Percentiles rank a stretch among this genome's conserved stretches.
These are phyloP conservation scores for Anseranas semipalmata DNA, from an alignment of 2,113 vertebrate species.

Conservation along the genomic window DNA sequence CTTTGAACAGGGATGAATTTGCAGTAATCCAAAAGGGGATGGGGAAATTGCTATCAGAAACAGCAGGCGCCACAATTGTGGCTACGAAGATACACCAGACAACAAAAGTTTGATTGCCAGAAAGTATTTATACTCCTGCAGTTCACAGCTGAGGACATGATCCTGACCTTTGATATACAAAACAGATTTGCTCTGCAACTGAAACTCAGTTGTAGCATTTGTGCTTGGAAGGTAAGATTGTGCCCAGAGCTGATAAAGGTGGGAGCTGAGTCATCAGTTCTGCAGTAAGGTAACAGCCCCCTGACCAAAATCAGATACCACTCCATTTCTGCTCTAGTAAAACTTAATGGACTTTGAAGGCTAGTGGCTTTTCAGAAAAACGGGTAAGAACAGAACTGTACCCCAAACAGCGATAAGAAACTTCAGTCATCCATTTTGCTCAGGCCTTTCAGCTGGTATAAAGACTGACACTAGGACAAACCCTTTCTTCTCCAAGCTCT, in stretches of 20 bases:
- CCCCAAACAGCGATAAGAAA: background rate
- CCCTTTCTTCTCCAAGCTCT: background rate
- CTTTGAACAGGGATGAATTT: background rate
- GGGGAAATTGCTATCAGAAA: slow-evolving; percentile 5
- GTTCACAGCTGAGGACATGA: slow-evolving; percentile 38
- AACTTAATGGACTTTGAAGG: background rate
- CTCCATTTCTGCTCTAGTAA: background rate
- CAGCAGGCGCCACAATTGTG: background rate
- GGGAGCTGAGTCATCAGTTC: background rate
- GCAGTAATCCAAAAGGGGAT: slow-evolving; percentile 11
- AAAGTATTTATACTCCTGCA: slow-evolving; percentile 31
- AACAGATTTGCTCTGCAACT: slow-evolving; percentile 20
- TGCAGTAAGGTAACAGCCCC: slow-evolving; percentile 2
- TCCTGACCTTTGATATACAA: slow-evolving; percentile 30
- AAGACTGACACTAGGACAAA: background rate
- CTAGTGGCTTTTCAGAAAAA: background rate
- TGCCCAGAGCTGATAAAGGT: background rate
- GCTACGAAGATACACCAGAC: background rate
- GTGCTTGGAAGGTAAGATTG: background rate
- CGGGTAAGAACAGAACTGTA: background rate
- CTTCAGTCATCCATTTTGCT: background rate
- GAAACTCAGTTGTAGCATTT: background rate
- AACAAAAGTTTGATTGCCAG: slow-evolving; percentile 17
- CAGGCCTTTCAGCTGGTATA: background rate
- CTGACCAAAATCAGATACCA: background rate